Evolutionary conservation across 2,113 vertebrate species (phyloP), one percentile per base, ranked within the genome.

Genomic region (Orcinus orca): DNA sequence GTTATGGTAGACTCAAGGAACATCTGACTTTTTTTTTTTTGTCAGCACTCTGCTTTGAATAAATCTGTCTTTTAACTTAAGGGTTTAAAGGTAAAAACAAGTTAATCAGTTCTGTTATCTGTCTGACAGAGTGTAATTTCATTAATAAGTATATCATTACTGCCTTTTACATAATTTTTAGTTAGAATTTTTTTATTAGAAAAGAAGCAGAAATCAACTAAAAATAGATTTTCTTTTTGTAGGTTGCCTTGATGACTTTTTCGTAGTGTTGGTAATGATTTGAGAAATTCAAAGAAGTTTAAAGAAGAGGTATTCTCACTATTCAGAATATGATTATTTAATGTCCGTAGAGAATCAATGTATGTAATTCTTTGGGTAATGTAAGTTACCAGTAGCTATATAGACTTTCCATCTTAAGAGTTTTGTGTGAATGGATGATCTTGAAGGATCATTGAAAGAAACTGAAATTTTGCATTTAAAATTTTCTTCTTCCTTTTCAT

Each of bases 21-120:
- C 63, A 63, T 88, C 84, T 68, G 31, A 47, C 67, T 41, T 96
- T 92, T 93, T 82, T 86, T 65, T 58, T 74, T 65, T 23, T 20
- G 6, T 44, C 82, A 93, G 41, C 36, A 20, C 15, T 88, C 17
- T 86, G 67, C 81, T 95, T 95, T 36, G 71, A 60, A 68, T 88
- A 96, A 79, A 62, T 63, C 33, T 55, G 2, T 71, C 44, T 80
- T 55, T 83, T 95, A 79, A 44, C 13, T 55, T 91, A 82, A 84
- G n/a, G 18, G 4, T 81, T 96, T 95, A 81, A 83, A 87, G 93
- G 67, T 94, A 80, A 92, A 96, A 96, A 20, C 29, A 77, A 17
- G 3, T 73, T 62, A 88, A 65, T 77, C 67, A 63, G 53, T 73
- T 81, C 17, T 88, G 1, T 81, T 92, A 50, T 73, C 21, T 77